These are phyloP conservation scores for Limnothrissa miodon DNA, from an alignment of 2,113 vertebrate genomes.

Conservation along the genomic window DNA sequence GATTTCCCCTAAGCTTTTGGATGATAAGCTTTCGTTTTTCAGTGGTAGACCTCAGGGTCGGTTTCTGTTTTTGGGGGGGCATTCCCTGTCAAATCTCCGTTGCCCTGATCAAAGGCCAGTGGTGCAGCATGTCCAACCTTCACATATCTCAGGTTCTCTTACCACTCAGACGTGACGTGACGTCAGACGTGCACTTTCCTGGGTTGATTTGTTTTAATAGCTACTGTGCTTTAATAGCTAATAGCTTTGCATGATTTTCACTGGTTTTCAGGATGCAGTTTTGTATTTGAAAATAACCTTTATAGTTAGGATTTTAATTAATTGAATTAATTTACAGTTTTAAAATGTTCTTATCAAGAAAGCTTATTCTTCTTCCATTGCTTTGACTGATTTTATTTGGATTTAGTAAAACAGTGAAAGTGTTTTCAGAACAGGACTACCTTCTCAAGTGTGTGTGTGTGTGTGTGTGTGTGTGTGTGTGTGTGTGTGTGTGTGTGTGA, in stretches of 20 bases:
- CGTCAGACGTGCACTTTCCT: background rate
- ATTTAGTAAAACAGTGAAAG: no score
- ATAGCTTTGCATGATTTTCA: background rate
- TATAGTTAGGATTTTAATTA: no score
- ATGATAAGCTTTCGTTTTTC: constrained; percentile 11
- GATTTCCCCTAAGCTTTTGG: constrained; percentile 43
- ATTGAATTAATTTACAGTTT: no score
- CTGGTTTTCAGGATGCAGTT: background rate
- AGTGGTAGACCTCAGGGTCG: constrained; percentile 31
- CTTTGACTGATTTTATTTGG: no score
- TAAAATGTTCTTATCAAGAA: no score
- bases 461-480: constrained; percentile 8
- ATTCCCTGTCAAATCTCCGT: constrained; percentile 34
- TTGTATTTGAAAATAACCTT: background rate
- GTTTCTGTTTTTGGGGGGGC: constrained; percentile 44
- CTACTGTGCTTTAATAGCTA: background rate
- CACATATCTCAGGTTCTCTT: background rate
- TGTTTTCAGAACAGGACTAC: no score
- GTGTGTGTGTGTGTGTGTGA: background rate
- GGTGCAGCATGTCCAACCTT: background rate
- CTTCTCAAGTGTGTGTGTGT: background rate
- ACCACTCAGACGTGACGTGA: no score
- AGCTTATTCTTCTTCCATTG: no score
- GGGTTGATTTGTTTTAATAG: background rate
- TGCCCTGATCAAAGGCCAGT: background rate